Conservation (phyloP, 2,888 invertebrate species). For the Metalampra italica region DNA sequence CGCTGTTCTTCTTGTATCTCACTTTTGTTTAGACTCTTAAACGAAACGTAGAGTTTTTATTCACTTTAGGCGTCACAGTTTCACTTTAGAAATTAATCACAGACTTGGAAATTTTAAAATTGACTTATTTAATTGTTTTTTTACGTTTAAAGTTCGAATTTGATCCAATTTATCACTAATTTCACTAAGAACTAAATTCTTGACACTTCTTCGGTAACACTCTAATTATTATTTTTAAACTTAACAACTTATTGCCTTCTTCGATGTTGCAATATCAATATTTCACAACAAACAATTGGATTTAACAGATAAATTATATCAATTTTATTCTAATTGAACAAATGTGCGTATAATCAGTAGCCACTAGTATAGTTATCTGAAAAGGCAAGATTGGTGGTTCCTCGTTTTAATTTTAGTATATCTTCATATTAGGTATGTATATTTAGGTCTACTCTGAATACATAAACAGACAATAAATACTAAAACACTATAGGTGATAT, state of each 20-base stretch:
- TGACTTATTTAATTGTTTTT: slow-evolving; percentile 48
- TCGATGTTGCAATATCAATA: slow-evolving; percentile 34
- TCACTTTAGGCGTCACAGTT: neutral
- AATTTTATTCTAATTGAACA: slow-evolving; percentile 27
- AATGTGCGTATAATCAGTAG: slow-evolving; percentile 2
- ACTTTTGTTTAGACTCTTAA: slow-evolving; percentile 17
- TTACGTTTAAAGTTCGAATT: slow-evolving; percentile 12
- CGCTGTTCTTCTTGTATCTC: slow-evolving; percentile 16
- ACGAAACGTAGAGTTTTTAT: too few species aligned
- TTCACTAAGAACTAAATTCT: slow-evolving; percentile 12
- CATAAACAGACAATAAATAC: too few species aligned
- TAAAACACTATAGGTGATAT: too few species aligned
- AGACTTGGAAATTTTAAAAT: slow-evolving; percentile 24
- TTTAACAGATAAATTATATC: slow-evolving; percentile 7
- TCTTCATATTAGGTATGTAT: too few species aligned
- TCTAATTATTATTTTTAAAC: slow-evolving; percentile 29
- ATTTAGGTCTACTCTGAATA: too few species aligned
- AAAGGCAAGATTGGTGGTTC: slow-evolving; percentile 4
- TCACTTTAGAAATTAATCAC: slow-evolving; percentile 7
- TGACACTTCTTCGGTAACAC: slow-evolving; percentile 27
- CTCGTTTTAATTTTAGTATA: neutral
- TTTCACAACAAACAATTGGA: slow-evolving; percentile 25
- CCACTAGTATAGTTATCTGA: slow-evolving; percentile 5
- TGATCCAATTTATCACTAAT: slow-evolving; percentile 14
- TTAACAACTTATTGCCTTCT: slow-evolving; percentile 48